Percentiles rank a stretch among this genome's conserved stretches.
Conservation (phyloP, 1,140 invertebrate genomes). For the Heliconius melpomene region DNA sequence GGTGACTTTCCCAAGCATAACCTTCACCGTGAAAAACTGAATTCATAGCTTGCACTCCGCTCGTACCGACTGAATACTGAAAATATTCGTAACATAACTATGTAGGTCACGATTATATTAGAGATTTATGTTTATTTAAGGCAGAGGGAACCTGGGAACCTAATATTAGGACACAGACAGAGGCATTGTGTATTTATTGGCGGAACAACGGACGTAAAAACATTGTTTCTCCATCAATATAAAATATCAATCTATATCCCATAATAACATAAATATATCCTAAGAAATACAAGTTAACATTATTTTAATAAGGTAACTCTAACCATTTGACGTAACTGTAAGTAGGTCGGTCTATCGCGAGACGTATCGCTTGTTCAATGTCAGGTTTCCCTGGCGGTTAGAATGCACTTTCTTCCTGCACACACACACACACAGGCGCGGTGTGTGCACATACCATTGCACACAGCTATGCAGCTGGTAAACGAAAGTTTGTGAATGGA, state of each 20-base stretch:
- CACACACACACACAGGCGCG: slow-evolving; percentile 32
- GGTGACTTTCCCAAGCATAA: slow-evolving; percentile 10
- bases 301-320: background rate
- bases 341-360: slow-evolving; percentile 44
- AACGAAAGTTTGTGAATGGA: slow-evolving; percentile 59
- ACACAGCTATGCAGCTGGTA: slow-evolving; percentile 25
- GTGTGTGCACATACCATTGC: background rate
- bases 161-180: too few species aligned
- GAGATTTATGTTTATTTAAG: too few species aligned
- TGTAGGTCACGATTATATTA: background rate
- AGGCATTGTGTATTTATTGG: too few species aligned
- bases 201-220: too few species aligned
- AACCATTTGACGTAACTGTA: slow-evolving; percentile 22
- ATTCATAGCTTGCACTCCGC: background rate
- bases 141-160: too few species aligned
- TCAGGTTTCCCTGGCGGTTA: slow-evolving; percentile 71
- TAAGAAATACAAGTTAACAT: background rate
- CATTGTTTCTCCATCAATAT: too few species aligned
- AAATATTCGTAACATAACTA: background rate
- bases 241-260: too few species aligned
- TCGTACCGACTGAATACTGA: background rate
- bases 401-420: slow-evolving; percentile 77
- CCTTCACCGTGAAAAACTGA: slow-evolving; percentile 11
- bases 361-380: slow-evolving; percentile 51
- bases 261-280: background rate